Base-by-base conservation (phyloP, 2,888 invertebrate genomes). In the Philopedon plagiatum region DNA sequence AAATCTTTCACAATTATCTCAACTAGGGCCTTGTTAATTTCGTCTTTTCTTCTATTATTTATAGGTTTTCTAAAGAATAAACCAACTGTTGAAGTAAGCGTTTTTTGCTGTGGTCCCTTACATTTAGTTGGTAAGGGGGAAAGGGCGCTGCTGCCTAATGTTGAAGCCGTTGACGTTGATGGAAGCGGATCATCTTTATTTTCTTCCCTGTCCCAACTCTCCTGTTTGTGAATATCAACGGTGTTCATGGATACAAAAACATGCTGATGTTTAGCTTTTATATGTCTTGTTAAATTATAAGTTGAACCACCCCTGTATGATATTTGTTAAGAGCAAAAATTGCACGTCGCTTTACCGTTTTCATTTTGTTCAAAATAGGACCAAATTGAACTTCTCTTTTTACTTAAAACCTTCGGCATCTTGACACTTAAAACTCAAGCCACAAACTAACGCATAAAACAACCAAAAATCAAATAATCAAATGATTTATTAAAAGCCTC, bases 321-420 rank as follows among this genome's bases (percentile, higher is more conserved):
- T 26, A 69, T 32, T 4, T 61, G 54, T 62, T 69, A 51, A 7
- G 54, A 63, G 37, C 69, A 69, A 69, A 69, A 69, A 23, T 63
- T 69, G 32, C 69, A 62, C 41, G 62, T 69, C 54, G 69, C 69
- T 32, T 60, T 62, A 54, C 51, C 32, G 34, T 23, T 46, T 26
- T 13, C 13, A 9, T 13, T 56, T 57, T 65, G 44, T 23, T 41
- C 15, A 44, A 65, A 65, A 57, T 34, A 60, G 61, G 21, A 60
- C 67, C 60, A 67, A 2, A 46, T 49, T 58, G 19, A n/a, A 37
- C 67, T 67, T 49, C 46, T 41, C 61, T 61, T 67, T 46, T 67
- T 60, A 46, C n/a, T n/a, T n/a, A n/a, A n/a, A n/a, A n/a, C n/a
- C n/a, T n/a, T n/a, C n/a, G n/a, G n/a, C n/a, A n/a, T n/a, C n/a